Percentiles rank a stretch among this genome's conserved stretches.
Conservation (phyloP, 2,888 invertebrate genomes). For the Scaeva pyrastri region DNA sequence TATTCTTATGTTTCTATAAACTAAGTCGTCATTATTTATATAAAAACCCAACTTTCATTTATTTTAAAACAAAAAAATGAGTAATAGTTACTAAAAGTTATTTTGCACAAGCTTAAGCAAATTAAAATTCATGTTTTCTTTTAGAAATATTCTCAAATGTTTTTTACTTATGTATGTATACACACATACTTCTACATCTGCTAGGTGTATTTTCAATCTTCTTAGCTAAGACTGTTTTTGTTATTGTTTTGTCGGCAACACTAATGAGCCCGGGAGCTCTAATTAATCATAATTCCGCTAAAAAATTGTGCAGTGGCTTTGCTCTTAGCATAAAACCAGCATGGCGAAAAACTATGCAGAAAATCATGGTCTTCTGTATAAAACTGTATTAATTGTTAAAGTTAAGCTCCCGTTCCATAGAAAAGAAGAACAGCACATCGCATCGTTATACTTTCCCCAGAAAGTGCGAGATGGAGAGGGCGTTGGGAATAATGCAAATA, state of each 20-base stretch:
- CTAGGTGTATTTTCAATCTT: neutral
- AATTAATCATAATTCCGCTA: slow-evolving; percentile 68
- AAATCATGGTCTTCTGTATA: slow-evolving; percentile 7
- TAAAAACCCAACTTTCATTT: too few relatives aligned
- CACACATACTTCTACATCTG: neutral
- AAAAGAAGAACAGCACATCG: neutral
- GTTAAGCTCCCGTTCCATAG: slow-evolving; percentile 8
- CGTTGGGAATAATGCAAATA: neutral
- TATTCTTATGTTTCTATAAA: too few relatives aligned
- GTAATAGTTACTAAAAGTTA: too few relatives aligned
- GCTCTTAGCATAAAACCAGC: neutral
- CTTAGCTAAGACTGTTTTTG: slow-evolving; percentile 4
- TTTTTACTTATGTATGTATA: neutral
- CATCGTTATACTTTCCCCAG: neutral
- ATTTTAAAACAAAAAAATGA: too few relatives aligned
- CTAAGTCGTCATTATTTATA: too few relatives aligned
- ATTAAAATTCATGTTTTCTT: neutral
- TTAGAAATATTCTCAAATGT: neutral
- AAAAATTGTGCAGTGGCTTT: slow-evolving; percentile 64
- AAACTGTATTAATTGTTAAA: slow-evolving; percentile 50
- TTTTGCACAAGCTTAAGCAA: neutral
- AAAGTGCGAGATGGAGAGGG: neutral
- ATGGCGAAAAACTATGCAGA: neutral
- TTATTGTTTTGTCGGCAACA: slow-evolving; percentile 41
- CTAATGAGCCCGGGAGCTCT: slow-evolving; percentile 65